phyloP scores from a whole-genome alignment of 2,888 invertebrate genomes.

The Chironomus tentans region DNA sequence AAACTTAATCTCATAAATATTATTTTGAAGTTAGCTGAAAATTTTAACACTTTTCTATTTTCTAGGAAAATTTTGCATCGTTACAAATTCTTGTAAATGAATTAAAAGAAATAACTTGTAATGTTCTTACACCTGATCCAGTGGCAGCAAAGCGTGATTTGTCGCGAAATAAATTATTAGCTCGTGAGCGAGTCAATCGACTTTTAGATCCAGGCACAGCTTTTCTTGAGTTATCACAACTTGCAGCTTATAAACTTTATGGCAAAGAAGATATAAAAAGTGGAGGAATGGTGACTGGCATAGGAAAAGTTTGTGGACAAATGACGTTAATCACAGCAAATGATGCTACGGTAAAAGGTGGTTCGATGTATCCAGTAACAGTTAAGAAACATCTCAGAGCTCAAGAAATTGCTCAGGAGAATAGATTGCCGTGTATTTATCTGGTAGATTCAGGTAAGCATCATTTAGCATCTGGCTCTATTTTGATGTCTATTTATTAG shows the following conservation, averaged over 20 bases:
- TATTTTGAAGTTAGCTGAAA: background rate
- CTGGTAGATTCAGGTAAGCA: conserved; percentile 80
- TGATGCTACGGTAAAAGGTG: conserved; percentile 97
- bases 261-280: conserved; percentile 56
- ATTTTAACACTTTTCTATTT: conserved; percentile 27
- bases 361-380: conserved; percentile 92
- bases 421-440: conserved; percentile 90
- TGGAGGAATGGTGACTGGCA: conserved; percentile 74
- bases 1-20: background rate
- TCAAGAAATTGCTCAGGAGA: conserved; percentile 88
- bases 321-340: conserved; percentile 77
- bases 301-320: conserved; percentile 70
- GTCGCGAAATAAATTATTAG: conserved; percentile 84
- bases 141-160: conserved; percentile 64
- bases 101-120: conserved; percentile 54
- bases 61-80: conserved; percentile 64
- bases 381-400: conserved; percentile 95
- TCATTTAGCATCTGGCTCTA: too few relatives aligned
- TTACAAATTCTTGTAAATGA: conserved; percentile 67
- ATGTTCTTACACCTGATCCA: conserved; percentile 59
- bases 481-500: too few relatives aligned
- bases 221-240: conserved; percentile 51
- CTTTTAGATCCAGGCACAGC: conserved; percentile 76
- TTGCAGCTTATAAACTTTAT: conserved; percentile 53
- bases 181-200: conserved; percentile 78